phyloP scores from a whole-genome alignment of 2,113 vertebrate species.

The Aplodontia rufa region DNA sequence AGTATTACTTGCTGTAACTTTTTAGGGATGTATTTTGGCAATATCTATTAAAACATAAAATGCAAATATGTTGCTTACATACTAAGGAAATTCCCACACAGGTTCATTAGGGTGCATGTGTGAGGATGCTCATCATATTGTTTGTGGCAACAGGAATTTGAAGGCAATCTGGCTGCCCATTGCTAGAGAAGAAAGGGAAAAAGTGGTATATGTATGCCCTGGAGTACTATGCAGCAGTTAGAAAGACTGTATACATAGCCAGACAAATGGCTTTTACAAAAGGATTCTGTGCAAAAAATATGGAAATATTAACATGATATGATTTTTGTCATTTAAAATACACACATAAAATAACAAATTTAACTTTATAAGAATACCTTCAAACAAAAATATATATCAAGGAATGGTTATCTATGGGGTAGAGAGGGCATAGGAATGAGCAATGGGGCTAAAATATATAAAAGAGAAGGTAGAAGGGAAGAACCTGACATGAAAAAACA shows the following conservation, averaged over 20 bases:
- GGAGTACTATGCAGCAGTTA: background rate
- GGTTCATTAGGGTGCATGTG: background rate
- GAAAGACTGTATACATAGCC: background rate
- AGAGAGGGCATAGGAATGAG: background rate
- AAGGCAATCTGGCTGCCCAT: background rate
- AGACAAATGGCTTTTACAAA: background rate
- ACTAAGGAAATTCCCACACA: background rate
- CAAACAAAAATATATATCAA: slow-evolving; percentile 8
- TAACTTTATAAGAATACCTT: background rate
- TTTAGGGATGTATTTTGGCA: background rate
- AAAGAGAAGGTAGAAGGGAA: background rate
- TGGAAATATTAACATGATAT: background rate
- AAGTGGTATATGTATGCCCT: background rate
- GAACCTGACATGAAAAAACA: background rate
- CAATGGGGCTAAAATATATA: background rate
- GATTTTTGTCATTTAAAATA: slow-evolving; percentile 13
- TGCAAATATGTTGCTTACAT: background rate
- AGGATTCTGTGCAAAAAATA: background rate
- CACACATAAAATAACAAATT: background rate
- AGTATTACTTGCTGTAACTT: background rate
- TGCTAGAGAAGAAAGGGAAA: background rate
- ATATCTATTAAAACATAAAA: background rate
- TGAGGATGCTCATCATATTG: background rate
- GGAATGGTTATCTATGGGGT: background rate
- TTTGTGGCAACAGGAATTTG: background rate